Percentiles rank a stretch among this genome's conserved stretches.
These are phyloP conservation scores for Cochlearius cochlearius DNA, from an alignment of 2,113 vertebrate genomes.

Conservation along the genomic window DNA sequence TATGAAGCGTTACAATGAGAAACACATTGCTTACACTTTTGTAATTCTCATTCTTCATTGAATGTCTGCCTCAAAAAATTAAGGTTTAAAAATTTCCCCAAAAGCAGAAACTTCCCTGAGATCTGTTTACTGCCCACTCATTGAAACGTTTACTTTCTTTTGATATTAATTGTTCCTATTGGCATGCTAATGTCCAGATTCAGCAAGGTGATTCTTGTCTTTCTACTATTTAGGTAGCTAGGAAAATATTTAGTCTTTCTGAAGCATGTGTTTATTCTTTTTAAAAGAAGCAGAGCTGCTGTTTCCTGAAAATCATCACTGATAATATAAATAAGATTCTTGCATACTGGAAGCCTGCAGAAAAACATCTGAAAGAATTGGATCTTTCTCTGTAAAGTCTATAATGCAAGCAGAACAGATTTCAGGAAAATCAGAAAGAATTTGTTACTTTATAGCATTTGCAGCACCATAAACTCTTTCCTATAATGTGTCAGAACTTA, in stretches of 20 bases:
- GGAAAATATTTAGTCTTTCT: neutral
- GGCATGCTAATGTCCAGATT: neutral
- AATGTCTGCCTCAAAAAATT: neutral
- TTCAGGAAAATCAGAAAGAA: neutral
- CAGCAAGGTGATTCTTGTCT: neutral
- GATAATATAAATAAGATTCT: neutral
- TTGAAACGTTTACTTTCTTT: neutral
- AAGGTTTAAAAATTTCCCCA: neutral
- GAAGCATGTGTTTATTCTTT: neutral
- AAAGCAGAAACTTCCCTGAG: neutral
- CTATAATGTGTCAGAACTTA: neutral
- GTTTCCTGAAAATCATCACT: neutral
- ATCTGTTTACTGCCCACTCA: neutral
- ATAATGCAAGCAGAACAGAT: neutral
- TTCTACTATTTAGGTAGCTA: neutral
- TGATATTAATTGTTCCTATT: neutral
- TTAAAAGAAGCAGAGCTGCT: neutral
- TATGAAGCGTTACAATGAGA: neutral
- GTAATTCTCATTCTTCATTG: neutral
- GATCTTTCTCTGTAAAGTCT: neutral
- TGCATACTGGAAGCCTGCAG: neutral
- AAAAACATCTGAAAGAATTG: neutral
- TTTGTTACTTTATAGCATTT: neutral
- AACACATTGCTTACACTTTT: neutral
- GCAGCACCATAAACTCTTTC: neutral